Evolutionary conservation across 2,888 invertebrate genomes (phyloP).

Genomic region (Chrysomela aeneicollis): DNA sequence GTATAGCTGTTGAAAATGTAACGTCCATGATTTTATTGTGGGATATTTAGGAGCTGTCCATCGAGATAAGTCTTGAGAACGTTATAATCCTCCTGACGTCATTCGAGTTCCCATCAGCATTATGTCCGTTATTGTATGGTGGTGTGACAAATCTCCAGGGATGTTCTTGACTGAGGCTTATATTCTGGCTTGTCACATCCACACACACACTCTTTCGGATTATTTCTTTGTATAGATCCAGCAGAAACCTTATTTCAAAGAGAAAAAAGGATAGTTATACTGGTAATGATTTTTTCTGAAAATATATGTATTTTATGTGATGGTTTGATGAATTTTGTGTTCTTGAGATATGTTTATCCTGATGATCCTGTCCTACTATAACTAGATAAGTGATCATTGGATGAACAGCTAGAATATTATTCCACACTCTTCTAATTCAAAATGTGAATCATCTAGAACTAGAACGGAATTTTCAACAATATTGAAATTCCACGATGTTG

Average conservation of each 20-base stretch:
- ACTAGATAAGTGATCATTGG: no score
- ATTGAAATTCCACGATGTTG: no score
- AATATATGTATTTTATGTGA: background rate
- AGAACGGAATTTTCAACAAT: no score
- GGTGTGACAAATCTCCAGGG: constrained; percentile 59
- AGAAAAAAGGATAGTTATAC: background rate
- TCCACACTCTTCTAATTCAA: no score
- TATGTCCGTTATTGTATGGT: constrained; percentile 55
- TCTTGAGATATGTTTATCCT: no score
- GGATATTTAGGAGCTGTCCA: constrained; percentile 1
- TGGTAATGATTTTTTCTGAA: background rate
- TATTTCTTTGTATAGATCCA: constrained; percentile 50
- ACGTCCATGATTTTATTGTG: background rate
- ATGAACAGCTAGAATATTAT: no score
- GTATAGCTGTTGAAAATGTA: no score
- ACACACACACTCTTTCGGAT: constrained; percentile 54
- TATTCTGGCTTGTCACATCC: constrained; percentile 54
- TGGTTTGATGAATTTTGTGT: no score
- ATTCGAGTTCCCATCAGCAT: constrained; percentile 44
- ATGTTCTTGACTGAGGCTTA: constrained; percentile 53
- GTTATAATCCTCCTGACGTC: constrained; percentile 41
- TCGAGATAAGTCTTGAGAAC: constrained; percentile 34
- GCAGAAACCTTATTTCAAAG: constrained; percentile 22
- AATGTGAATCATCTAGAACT: no score
- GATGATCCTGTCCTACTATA: no score